These are phyloP conservation scores for Aotus griseimembra DNA, from an alignment of 2,797 vertebrate genomes.

Conservation along the genomic window DNA sequence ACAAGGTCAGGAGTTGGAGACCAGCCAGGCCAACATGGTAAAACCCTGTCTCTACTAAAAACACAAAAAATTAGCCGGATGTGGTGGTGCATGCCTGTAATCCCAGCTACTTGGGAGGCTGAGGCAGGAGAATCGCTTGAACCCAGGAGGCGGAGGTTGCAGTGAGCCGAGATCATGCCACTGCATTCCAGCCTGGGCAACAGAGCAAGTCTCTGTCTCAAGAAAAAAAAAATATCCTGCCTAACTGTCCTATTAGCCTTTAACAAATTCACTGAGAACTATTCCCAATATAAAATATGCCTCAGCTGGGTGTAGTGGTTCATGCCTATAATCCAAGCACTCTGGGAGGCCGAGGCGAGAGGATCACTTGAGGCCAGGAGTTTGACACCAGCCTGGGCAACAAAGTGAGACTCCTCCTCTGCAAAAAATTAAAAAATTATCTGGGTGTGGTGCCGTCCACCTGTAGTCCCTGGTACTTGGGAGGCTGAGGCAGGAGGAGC, in stretches of 20 bases:
- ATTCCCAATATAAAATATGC: neutral
- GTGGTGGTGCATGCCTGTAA: neutral
- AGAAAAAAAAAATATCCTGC: neutral
- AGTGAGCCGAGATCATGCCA: neutral
- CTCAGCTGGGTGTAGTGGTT: neutral
- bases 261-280: neutral
- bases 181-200: neutral
- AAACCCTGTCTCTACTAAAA: neutral
- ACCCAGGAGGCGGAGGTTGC: neutral
- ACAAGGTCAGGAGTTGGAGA: neutral
- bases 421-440: neutral
- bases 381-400: neutral
- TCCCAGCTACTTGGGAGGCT: neutral
- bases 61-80: neutral
- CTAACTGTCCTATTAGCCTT: neutral
- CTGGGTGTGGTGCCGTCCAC: neutral
- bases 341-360: neutral
- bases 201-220: neutral
- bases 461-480: neutral
- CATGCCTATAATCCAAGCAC: neutral
- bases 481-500: neutral
- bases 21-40: too few relatives aligned
- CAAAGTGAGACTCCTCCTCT: neutral
- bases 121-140: neutral
- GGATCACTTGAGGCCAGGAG: neutral